Base-by-base conservation (phyloP, 2,888 invertebrate species). In the Eubasilissa splendida region DNA sequence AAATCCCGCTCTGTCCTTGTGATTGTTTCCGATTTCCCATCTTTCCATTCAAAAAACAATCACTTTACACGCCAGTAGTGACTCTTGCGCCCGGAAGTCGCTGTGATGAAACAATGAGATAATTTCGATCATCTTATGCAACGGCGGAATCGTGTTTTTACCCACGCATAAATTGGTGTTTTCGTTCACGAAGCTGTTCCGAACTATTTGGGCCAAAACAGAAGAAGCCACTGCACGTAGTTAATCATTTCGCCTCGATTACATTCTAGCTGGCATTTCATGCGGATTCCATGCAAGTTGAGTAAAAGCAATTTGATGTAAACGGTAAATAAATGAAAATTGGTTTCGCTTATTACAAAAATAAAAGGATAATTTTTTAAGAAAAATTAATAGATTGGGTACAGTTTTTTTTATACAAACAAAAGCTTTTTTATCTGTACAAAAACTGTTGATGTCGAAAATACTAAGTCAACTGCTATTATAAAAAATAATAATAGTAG, bases 81-180 rank as follows among this genome's bases (percentile, higher is more conserved):
- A 50, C 60, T 60, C 59, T 22, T 4, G 59, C 70, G 31, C 70
- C 74, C 79, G 79, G 79, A 79, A 74, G 74, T 74, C 59, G 53
- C 50, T n/a, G 66, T 60, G 79, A 66, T 66, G 70, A 79, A 59
- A 79, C 79, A 79, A 79, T 79, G 79, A 50, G 74, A 75, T 79
- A 63, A 79, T 75, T 79, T 66, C 12, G 65, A 52, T 71, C n/a
- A 42, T 52, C 60, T 79, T 79, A 66, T 74, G 66, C 60, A 79
- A 79, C 52, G 7, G 42, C 54, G 58, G 60, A 63, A 54, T 73
- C 52, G 74, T 53, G 59, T 78, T 78, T 74, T 78, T 73, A 71
- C 78, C 78, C 78, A 78, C 78, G 78, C 78, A 74, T 59, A 74
- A 58, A 74, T 74, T 60, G 74, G 9, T 52, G 12, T 14, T 74